Base-by-base conservation (phyloP, 1,140 invertebrate genomes). In the Chironomus tepperi region DNA sequence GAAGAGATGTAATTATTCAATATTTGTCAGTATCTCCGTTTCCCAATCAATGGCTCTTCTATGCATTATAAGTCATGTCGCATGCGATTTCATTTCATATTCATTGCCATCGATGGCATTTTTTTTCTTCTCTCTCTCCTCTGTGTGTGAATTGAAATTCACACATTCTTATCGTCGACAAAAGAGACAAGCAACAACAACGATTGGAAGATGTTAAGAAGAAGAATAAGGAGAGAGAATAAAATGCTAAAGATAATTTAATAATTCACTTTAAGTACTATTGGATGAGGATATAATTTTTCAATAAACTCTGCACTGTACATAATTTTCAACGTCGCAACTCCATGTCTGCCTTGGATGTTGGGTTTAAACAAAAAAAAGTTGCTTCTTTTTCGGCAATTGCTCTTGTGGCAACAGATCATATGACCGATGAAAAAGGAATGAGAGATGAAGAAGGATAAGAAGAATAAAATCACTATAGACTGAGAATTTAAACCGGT, bases 221-320 rank as follows among this genome's bases (percentile, higher is more conserved):
- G 5, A 34, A 34, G 24, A 2, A 57, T 47, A 47, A 47, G 15
- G 9, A 47, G 8, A 47, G 43, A 47, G 9, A 47, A 9, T 47
- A 8, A 47, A n/a, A 57, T 57, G 47, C 5, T 57, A 12, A 57
- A 12, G 47, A 57, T 57, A 57, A 57, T 57, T 57, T 57, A 57
- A 57, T 57, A 57, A 57, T 57, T 57, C 47, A 57, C 47, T 57
- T 57, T 57, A 57, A 57, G 47, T n/a, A 57, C 47, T n/a, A 57
- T 57, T 57, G 12, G n/a, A 57, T 57, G 47, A 57, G 47, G n/a
- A 57, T n/a, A 57, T 57, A 57, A 57, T 34, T 34, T 34, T 34
- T 34, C 24, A 34, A 34, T 34, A 34, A 34, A 34, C 24, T 34
- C 24, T 34, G 24, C 24, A 34, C 24, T 34, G 24, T 34, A 34